Evolutionary conservation across 1,140 invertebrate genomes (phyloP).

Genomic region (Sinonovacula constricta): DNA sequence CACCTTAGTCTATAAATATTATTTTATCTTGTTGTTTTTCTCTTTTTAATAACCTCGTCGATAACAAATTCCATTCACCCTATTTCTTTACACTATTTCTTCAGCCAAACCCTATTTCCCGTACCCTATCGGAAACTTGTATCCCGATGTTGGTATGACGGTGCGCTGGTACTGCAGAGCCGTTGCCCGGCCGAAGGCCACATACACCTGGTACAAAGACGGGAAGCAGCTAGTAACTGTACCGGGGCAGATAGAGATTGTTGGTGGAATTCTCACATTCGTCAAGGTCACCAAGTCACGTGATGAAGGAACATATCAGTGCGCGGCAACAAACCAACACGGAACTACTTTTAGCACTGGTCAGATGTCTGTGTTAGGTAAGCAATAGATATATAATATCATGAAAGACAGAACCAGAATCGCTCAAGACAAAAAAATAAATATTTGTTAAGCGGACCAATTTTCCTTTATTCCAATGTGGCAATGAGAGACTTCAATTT

Average conservation of each 20-base stretch:
- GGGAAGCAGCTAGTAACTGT: constrained; percentile 1
- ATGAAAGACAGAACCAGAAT: too few species aligned
- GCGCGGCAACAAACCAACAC: constrained; percentile 92
- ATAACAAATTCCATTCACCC: not conserved
- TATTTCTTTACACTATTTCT: not conserved
- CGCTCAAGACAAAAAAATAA: too few species aligned
- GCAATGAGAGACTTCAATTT: too few species aligned
- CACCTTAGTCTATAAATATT: too few species aligned
- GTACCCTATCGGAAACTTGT: constrained; percentile 23
- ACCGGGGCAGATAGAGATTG: constrained; percentile 18
- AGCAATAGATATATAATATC: too few species aligned
- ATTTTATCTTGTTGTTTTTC: too few species aligned
- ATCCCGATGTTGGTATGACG: constrained; percentile 23
- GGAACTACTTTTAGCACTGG: constrained; percentile 92
- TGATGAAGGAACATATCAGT: constrained; percentile 93
- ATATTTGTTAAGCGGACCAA: too few species aligned
- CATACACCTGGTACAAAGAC: constrained; percentile 46
- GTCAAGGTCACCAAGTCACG: not conserved
- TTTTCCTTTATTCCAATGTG: too few species aligned
- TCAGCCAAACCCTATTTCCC: constrained; percentile 48
- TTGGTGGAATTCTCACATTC: constrained; percentile 17
- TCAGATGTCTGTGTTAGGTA: constrained; percentile 87
- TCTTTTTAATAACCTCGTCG: too few species aligned
- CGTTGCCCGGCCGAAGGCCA: constrained; percentile 29
- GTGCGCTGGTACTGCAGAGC: constrained; percentile 36